Conservation (phyloP, 2,888 invertebrate genomes). For the Spialia ferax region DNA sequence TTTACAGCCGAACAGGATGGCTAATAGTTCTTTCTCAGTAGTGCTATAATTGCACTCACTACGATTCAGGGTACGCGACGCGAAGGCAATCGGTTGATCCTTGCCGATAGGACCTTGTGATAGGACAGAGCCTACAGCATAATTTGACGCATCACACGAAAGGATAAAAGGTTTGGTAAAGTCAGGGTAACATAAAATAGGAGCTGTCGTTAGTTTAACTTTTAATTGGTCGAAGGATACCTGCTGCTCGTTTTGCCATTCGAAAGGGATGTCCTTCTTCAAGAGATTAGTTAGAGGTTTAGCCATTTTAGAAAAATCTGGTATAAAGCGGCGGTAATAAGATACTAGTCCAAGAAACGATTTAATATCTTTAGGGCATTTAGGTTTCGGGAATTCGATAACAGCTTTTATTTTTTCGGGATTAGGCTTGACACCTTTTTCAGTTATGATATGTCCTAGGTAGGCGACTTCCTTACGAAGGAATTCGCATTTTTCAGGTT, state of each 20-base stretch:
- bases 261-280: too few relatives aligned
- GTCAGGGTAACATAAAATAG: conserved; percentile 13
- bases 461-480: not conserved
- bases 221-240: too few relatives aligned
- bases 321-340: not conserved
- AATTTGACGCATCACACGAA: conserved; percentile 26
- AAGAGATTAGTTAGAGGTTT: too few relatives aligned
- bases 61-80: too few relatives aligned
- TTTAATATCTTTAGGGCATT: not conserved
- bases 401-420: not conserved
- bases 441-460: not conserved
- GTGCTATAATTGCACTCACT: too few relatives aligned
- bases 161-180: conserved; percentile 21
- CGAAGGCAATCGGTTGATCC: not conserved
- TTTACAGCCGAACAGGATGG: conserved; percentile 40
- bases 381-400: not conserved
- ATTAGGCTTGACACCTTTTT: not conserved
- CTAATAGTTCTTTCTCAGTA: conserved; percentile 19
- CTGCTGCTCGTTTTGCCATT: too few relatives aligned
- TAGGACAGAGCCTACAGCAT: conserved; percentile 45
- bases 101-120: conserved; percentile 46
- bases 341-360: not conserved
- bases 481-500: not conserved
- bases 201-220: too few relatives aligned
- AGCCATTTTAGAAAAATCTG: not conserved